Conservation (phyloP, 2,888 invertebrate genomes). For the Chalcosyrphus nemorum region DNA sequence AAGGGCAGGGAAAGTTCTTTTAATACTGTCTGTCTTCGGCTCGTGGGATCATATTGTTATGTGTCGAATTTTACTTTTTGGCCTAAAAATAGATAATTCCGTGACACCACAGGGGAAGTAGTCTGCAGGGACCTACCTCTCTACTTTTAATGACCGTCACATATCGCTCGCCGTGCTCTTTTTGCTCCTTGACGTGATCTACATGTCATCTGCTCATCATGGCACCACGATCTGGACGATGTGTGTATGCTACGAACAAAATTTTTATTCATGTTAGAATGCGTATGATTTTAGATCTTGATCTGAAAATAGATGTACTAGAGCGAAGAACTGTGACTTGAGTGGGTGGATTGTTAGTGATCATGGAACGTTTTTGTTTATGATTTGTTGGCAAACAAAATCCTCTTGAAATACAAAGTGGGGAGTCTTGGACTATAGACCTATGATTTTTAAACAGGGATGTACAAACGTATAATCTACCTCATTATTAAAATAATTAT, state of each 20-base stretch:
- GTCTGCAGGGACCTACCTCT: constrained; percentile 55
- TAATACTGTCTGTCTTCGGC: constrained; percentile 23
- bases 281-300: constrained; percentile 17
- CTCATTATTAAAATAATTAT: neutral
- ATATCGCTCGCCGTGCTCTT: neutral
- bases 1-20: constrained; percentile 48
- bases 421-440: neutral
- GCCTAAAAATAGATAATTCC: constrained; percentile 61
- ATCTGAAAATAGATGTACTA: constrained; percentile 42
- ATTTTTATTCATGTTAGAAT: neutral
- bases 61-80: constrained; percentile 24
- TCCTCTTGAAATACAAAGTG: neutral
- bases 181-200: neutral
- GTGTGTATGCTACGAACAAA: neutral
- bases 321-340: neutral
- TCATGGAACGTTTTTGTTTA: constrained; percentile 37
- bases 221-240: neutral
- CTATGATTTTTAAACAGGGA: neutral
- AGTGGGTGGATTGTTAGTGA: constrained; percentile 38
- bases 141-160: constrained; percentile 14
- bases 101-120: constrained; percentile 12
- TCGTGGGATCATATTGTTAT: constrained; percentile 28
- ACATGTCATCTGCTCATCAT: no score
- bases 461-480: neutral
- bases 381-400: neutral